These are phyloP conservation scores for Chloropsis hardwickii DNA, from an alignment of 2,113 vertebrate species.

Conservation along the genomic window DNA sequence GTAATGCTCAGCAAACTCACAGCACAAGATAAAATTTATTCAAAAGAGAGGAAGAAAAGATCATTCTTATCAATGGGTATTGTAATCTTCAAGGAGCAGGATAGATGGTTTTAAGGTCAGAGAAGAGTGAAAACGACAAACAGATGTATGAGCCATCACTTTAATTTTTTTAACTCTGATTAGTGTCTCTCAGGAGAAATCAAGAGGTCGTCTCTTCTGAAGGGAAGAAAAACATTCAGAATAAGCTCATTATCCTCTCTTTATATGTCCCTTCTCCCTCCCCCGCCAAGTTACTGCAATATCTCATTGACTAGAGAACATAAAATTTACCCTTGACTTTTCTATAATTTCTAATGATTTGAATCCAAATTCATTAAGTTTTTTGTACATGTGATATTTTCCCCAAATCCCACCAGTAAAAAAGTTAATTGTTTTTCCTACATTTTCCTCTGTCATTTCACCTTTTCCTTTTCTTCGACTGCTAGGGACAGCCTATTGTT, in stretches of 20 bases:
- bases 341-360: background rate
- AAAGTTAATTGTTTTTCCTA: constrained; percentile 6
- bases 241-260: constrained; percentile 1
- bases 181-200: background rate
- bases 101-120: background rate
- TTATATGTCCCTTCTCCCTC: background rate
- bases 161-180: constrained; percentile 11
- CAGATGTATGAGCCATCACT: background rate
- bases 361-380: constrained; percentile 22
- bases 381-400: constrained; percentile 40
- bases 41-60: background rate
- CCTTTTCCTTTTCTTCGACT: background rate
- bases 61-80: background rate
- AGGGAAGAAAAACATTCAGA: background rate
- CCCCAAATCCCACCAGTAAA: constrained; percentile 9
- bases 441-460: constrained; percentile 4
- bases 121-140: background rate
- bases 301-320: background rate
- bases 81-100: background rate
- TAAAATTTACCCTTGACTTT: constrained; percentile 5
- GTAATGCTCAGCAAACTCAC: background rate
- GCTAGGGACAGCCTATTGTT: background rate
- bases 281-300: background rate
- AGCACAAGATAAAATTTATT: background rate
- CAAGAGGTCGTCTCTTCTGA: background rate